These are phyloP conservation scores for Xerus rutilus DNA, from an alignment of 2,797 vertebrate species.

Conservation along the genomic window DNA sequence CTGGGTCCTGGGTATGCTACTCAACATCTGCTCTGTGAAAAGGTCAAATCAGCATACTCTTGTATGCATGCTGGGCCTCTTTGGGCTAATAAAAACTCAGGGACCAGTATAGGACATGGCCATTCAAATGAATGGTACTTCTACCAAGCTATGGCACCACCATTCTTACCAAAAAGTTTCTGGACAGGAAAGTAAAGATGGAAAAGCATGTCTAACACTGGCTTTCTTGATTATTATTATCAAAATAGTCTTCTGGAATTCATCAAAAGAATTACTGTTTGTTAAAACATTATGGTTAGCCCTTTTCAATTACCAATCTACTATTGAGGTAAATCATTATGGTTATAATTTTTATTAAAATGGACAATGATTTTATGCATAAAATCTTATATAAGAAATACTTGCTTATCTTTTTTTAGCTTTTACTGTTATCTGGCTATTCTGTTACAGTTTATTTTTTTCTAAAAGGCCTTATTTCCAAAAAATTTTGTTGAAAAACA, in stretches of 20 bases:
- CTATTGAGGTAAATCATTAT: not conserved
- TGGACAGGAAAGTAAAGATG: not conserved
- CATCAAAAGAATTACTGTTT: not conserved
- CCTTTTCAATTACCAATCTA: constrained; percentile 22
- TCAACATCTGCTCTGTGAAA: not conserved
- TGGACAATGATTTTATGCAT: not conserved
- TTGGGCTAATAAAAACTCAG: not conserved
- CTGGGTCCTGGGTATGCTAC: not conserved
- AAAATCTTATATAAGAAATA: not conserved
- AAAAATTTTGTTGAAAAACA: not conserved
- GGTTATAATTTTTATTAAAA: not conserved
- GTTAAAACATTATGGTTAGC: not conserved
- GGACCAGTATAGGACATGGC: not conserved
- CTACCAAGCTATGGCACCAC: not conserved
- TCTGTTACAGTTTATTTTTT: constrained; percentile 48
- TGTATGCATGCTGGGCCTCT: not conserved
- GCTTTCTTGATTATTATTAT: not conserved
- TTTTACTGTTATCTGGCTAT: constrained; percentile 9
- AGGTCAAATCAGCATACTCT: not conserved
- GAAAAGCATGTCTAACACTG: not conserved
- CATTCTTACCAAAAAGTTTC: not conserved
- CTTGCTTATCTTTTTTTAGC: not conserved
- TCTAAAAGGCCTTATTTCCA: not conserved
- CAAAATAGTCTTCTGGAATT: not conserved
- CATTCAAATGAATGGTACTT: not conserved